Evolutionary conservation across 1,140 invertebrate species (phyloP), one percentile per base, ranked within the genome.

Genomic region (Lasioglossum baleicum): DNA sequence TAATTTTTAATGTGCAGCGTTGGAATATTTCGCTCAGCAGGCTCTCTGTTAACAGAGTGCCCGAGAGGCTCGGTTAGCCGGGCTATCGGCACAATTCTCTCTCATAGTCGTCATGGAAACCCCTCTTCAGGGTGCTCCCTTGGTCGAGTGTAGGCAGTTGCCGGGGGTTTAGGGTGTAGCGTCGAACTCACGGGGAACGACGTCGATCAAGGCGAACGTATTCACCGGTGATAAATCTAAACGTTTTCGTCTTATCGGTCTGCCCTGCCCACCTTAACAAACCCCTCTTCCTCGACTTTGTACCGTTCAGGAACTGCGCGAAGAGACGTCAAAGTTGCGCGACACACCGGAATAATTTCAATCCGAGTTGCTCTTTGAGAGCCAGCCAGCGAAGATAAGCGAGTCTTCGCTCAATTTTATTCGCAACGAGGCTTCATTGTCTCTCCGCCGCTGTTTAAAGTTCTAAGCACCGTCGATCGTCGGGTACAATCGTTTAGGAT

Each of bases 101-200:
- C 87, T 84, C 68, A 61, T 73, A 87, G 87, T 88, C 63, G 83
- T 82, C 87, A 88, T 88, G 87, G 87, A 83, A 86, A 88, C 87
- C 83, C 87, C 87, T 80, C 86, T 84, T 87, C 68, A 79, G 71
- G 68, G 82, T 74, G 75, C 76, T 65, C 84, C 78, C 76, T 79
- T n/a, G 51, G 67, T 86, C 72, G 75, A 80, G 73, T 31, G 76
- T 80, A 86, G 80, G 83, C 70, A 82, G 75, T 85, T 85, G 42
- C 80, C 63, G 75, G 80, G 72, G 83, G 69, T 61, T 64, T 60
- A 83, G 70, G 66, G 58, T 75, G 82, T 75, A 73, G 75, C 74
- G 48, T 53, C 68, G 72, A 73, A 61, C 56, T 56, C 48, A 40
- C 48, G 44, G 51, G 31, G 68, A 70, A 75, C 67, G 42, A 82